Evolutionary conservation across 1,140 invertebrate genomes (phyloP), one percentile per base, ranked within the genome.

Genomic region (Apis laboriosa): DNA sequence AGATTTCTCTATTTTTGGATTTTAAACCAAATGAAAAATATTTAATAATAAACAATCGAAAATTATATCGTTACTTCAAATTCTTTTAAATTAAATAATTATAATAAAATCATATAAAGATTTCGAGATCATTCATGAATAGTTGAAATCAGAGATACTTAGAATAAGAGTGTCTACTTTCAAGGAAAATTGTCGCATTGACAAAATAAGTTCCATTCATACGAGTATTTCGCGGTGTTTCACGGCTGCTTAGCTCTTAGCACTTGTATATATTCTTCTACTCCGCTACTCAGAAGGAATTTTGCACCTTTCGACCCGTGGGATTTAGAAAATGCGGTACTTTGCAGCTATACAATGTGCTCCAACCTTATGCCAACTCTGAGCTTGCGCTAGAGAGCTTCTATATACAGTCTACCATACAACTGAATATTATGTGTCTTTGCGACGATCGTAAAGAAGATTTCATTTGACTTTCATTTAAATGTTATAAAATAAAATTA

Each of bases 251-350:
- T 80, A 77, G 58, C 28, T 76, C 66, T 70, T 12, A 9, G 74
- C n/a, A 60, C 53, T 34, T 56, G 49, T 43, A 56, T 53, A 77
- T 53, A 77, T 84, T 85, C 61, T 70, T 78, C 75, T 24, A 24
- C 24, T 34, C 34, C 3, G 51, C 76, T 80, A 75, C 67, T 84
- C 61, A 66, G 67, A 67, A 61, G 72, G 70, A 86, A 88, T 89
- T 87, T 89, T 81, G 63, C 63, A 53, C 56, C 64, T 83, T 87
- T 63, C 80, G 80, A 85, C 80, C 78, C 64, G 51, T 75, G 83
- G 85, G 86, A 90, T 90, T 89, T 88, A 80, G 85, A 89, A 90
- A 90, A 89, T 89, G 84, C 80, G 80, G 80, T 87, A 77, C 87
- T 89, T 88, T 82, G 81, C 78, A 85, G 83, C 78, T 67, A 68